Evolutionary conservation across 2,113 vertebrate genomes (phyloP).

Genomic region (Meles meles): DNA sequence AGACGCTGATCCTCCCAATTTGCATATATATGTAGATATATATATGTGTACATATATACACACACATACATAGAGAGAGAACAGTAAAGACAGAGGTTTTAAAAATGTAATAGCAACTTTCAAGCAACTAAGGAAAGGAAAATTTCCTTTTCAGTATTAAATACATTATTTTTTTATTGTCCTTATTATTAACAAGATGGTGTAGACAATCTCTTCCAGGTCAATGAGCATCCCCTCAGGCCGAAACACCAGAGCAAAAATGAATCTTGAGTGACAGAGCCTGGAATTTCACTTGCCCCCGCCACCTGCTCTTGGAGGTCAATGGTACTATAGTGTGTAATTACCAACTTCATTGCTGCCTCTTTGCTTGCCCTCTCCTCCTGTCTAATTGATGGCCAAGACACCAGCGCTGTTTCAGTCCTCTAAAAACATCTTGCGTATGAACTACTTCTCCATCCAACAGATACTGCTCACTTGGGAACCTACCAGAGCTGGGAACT

Average conservation of each 20-base stretch:
- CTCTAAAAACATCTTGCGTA: slow-evolving; percentile 45
- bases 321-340: slow-evolving; percentile 54
- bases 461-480: slow-evolving; percentile 38
- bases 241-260: slow-evolving; percentile 20
- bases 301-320: slow-evolving; percentile 60
- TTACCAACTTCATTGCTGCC: slow-evolving; percentile 41
- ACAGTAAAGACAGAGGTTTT: background rate
- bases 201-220: slow-evolving; percentile 47
- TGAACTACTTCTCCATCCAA: background rate
- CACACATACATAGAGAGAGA: background rate
- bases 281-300: slow-evolving; percentile 57
- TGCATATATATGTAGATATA: background rate
- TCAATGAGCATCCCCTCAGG: slow-evolving; percentile 57
- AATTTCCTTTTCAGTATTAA: background rate
- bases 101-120: background rate
- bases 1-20: background rate
- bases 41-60: too few relatives aligned
- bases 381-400: slow-evolving; percentile 69
- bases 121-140: background rate
- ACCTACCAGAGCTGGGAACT: background rate
- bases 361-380: background rate
- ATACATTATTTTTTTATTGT: slow-evolving; percentile 4
- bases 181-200: slow-evolving; percentile 17
- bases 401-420: slow-evolving; percentile 36
- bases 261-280: slow-evolving; percentile 57